These are phyloP conservation scores for Tenthredo amoena DNA, from an alignment of 2,888 invertebrate genomes.

Conservation along the genomic window DNA sequence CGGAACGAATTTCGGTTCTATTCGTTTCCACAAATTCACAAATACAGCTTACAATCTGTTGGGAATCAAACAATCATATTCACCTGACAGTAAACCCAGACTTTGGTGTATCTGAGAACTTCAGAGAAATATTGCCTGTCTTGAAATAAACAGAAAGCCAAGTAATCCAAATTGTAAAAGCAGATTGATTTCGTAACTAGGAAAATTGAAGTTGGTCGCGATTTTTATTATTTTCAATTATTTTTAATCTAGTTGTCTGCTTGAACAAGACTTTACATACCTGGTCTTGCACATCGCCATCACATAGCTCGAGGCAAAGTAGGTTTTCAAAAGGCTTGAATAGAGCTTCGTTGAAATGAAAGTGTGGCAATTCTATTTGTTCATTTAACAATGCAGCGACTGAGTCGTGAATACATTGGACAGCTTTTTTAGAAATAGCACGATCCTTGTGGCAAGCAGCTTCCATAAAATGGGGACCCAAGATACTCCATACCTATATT, in stretches of 20 bases:
- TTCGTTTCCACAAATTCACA: slow-evolving; percentile 98
- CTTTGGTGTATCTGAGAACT: background rate
- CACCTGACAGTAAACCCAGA: background rate
- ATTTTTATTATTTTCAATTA: background rate
- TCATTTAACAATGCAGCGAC: slow-evolving; percentile 93
- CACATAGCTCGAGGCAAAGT: slow-evolving; percentile 94
- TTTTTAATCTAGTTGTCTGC: background rate
- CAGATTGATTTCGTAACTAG: background rate
- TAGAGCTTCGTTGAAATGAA: slow-evolving; percentile 96
- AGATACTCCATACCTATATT: slow-evolving; percentile 88
- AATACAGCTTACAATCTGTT: slow-evolving; percentile 94
- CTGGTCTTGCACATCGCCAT: slow-evolving; percentile 92
- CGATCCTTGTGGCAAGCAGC: slow-evolving; percentile 95
- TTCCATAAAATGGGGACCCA: slow-evolving; percentile 96
- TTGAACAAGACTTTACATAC: slow-evolving; percentile 58
- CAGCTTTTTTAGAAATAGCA: slow-evolving; percentile 93
- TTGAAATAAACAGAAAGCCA: background rate
- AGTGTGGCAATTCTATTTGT: slow-evolving; percentile 93
- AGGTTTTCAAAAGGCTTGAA: slow-evolving; percentile 97
- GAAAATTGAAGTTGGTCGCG: background rate
- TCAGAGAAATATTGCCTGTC: background rate
- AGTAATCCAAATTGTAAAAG: background rate
- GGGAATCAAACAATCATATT: slow-evolving; percentile 59
- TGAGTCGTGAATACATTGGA: slow-evolving; percentile 95
- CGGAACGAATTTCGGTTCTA: slow-evolving; percentile 94